phyloP scores from a whole-genome alignment of 2,113 vertebrate genomes.

The Ramphastos sulfuratus region DNA sequence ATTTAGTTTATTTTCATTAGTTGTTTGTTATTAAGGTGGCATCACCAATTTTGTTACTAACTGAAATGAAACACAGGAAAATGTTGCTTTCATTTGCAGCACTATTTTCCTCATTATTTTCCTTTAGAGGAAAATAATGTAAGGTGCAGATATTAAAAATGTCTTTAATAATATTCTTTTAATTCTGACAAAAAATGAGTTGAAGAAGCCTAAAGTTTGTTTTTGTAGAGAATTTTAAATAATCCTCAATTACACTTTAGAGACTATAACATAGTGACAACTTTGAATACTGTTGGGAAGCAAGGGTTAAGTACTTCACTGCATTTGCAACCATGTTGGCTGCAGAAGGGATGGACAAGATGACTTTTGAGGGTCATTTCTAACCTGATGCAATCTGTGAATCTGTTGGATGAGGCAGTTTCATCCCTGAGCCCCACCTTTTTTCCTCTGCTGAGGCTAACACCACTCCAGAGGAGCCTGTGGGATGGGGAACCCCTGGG shows the following conservation, averaged over 20 bases:
- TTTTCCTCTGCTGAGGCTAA: too few species aligned
- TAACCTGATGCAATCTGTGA: too few species aligned
- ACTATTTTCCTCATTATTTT: neutral
- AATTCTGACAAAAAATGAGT: neutral
- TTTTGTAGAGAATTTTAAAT: neutral
- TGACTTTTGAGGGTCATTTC: too few species aligned
- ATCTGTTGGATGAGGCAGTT: too few species aligned
- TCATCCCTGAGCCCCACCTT: too few species aligned
- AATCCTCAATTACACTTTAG: neutral
- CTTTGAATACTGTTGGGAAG: too few species aligned
- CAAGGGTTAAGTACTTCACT: too few species aligned
- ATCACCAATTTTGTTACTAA: neutral
- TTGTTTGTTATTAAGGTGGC: neutral
- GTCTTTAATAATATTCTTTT: neutral
- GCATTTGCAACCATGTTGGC: too few species aligned
- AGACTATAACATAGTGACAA: neutral
- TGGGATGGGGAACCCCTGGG: too few species aligned
- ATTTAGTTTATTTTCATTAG: neutral
- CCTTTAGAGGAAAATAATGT: accelerated
- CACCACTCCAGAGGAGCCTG: too few species aligned
- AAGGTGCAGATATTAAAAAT: neutral
- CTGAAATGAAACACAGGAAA: neutral
- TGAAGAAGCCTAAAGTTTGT: neutral
- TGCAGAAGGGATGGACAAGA: too few species aligned
- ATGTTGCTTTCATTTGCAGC: neutral